Evolutionary conservation across 2,888 invertebrate genomes (phyloP), one percentile per base, ranked within the genome.

Genomic region (Amaurobius ferox): DNA sequence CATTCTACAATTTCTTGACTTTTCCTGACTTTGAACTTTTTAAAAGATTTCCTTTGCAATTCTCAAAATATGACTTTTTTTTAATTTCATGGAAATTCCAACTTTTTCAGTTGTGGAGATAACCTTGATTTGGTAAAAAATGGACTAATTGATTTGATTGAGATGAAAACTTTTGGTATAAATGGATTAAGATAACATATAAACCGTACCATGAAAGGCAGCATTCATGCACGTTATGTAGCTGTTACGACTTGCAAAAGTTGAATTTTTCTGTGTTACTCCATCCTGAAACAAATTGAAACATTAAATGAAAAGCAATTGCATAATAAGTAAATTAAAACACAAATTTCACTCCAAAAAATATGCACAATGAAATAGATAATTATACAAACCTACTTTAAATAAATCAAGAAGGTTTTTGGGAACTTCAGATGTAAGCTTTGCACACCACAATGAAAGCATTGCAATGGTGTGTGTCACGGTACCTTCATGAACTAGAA

Each of bases 401-500:
- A 95, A 91, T 92, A 92, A 92, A 55, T 94, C 94, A 0, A 95
- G 91, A 11, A 96, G 92, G 89, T 93, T 93, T 86, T 93, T 93
- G 0, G 95, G 95, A 40, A 95, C 92, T 87, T 93, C 93, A n/a
- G 92, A 93, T 0, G 92, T 92, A 88, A 95, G 94, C 90, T 94
- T 94, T 19, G 91, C 90, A 71, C 95, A 94, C 98, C 98, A 98
- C 29, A 94, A 91, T 7, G 94, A 93, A 91, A 97, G 93, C 94
- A 95, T 95, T 90, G 96, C 95, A 29, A 98, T 92, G 7, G 96
- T 95, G 89, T 94, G 94, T 88, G 95, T 94, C 74, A 98, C 92
- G 0, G 96, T 97, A 90, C 96, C 96, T 92, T 98, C 98, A 91
- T 98, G 97, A 39, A 96, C 96, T 93, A 90, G 13, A 90, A 89